A percentile compares a stretch with the other conserved stretches of the same genome.
Conservation (phyloP, 2,113 vertebrate species). For the Chaenocephalus aceratus region DNA sequence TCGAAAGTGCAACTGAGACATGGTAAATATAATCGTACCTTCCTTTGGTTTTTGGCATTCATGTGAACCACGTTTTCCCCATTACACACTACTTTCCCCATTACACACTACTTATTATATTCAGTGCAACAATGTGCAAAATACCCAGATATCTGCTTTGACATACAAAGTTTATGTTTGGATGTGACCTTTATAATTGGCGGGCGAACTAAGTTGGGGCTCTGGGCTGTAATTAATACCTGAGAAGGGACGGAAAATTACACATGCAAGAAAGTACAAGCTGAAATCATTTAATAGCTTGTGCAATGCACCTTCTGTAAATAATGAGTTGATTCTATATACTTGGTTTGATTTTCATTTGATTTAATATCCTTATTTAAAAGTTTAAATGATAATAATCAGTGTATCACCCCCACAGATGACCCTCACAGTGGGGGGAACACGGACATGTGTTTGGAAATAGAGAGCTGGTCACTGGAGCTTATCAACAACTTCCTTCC, state of each 20-base stretch:
- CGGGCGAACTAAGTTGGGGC: background rate
- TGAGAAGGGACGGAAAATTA: background rate
- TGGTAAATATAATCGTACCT: too few species aligned
- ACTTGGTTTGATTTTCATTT: background rate
- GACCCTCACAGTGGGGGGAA: too few species aligned
- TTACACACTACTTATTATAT: background rate
- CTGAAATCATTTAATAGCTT: background rate
- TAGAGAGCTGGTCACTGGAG: background rate
- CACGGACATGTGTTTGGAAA: background rate
- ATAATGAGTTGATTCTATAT: background rate
- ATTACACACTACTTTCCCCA: too few species aligned
- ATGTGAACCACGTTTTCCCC: background rate
- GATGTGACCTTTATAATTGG: background rate
- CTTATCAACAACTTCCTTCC: conserved; percentile 15
- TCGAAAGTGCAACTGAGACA: too few species aligned
- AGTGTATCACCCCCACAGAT: too few species aligned
- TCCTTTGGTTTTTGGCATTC: too few species aligned
- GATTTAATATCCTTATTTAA: background rate
- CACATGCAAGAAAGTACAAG: too few species aligned
- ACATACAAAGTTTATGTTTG: background rate
- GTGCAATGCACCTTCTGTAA: too few species aligned
- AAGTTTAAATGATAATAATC: too few species aligned
- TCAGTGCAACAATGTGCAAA: background rate
- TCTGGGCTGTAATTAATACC: background rate
- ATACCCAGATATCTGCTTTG: background rate